These are phyloP conservation scores for Himalopsyche tibetana DNA, from an alignment of 2,888 invertebrate genomes.

Conservation along the genomic window DNA sequence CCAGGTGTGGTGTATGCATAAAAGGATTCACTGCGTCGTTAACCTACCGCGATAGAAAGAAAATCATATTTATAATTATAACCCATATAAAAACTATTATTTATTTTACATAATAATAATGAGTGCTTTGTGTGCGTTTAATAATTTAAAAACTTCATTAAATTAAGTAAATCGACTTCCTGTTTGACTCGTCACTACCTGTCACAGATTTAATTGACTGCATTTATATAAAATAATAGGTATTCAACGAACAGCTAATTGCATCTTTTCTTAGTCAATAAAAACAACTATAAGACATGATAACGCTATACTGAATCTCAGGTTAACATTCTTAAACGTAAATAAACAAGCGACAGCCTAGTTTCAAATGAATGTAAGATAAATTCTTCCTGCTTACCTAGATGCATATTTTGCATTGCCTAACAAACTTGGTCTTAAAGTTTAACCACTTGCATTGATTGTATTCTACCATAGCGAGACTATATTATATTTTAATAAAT, in stretches of 20 bases:
- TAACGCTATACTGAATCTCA: background rate
- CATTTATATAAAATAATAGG: background rate
- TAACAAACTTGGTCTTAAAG: background rate
- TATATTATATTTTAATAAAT: too few species aligned
- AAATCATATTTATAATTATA: too few species aligned
- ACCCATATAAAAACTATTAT: too few species aligned
- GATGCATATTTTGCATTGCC: slow-evolving; percentile 1
- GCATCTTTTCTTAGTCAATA: background rate
- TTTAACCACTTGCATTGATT: background rate
- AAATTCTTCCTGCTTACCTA: slow-evolving; percentile 53
- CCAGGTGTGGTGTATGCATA: too few species aligned
- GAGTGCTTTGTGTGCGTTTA: too few species aligned
- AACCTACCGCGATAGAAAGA: too few species aligned
- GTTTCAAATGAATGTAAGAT: background rate
- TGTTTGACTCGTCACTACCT: too few species aligned
- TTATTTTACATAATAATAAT: too few species aligned
- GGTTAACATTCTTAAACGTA: background rate
- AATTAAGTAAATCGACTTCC: too few species aligned
- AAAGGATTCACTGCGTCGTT: too few species aligned
- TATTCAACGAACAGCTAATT: background rate
- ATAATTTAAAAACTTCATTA: too few species aligned
- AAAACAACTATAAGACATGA: background rate
- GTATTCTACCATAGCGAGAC: too few species aligned
- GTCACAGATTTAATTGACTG: background rate
- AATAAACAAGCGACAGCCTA: background rate